phyloP scores from a whole-genome alignment of 1,140 invertebrate species.

The Mizuhopecten yessoensis region DNA sequence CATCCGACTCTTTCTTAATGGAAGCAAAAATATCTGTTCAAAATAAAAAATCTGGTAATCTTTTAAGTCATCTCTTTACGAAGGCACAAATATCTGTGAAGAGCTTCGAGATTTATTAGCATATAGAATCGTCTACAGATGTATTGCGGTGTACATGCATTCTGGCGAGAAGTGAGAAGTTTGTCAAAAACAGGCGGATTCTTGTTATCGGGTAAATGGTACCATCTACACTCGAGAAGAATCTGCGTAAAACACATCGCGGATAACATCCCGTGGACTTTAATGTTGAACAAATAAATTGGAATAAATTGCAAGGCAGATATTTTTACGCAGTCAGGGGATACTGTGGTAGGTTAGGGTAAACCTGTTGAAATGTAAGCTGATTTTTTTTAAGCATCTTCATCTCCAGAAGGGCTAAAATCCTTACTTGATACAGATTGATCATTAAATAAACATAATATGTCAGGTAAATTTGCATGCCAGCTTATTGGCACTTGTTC shows the following conservation, averaged over 20 bases:
- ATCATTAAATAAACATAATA: neutral
- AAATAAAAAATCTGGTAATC: slow-evolving; percentile 12
- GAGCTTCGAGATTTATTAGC: neutral
- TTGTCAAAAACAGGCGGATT: neutral
- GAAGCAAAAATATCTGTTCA: slow-evolving; percentile 28
- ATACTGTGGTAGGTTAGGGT: neutral
- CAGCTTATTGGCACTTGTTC: neutral
- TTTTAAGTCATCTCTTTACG: neutral
- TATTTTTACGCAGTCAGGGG: neutral
- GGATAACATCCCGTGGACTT: neutral
- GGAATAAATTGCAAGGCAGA: neutral
- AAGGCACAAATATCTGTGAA: slow-evolving; percentile 32
- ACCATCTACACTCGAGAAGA: neutral
- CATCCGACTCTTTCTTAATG: slow-evolving; percentile 32
- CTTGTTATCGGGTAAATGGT: neutral
- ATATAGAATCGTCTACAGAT: neutral
- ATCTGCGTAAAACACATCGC: neutral
- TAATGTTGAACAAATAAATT: neutral
- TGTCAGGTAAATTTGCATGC: neutral
- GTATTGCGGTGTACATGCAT: neutral
- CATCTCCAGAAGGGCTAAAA: neutral
- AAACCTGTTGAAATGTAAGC: too few species aligned
- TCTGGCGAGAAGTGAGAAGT: neutral
- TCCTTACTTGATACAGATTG: neutral
- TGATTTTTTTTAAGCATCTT: neutral